Evolutionary conservation across 2,888 invertebrate species (phyloP), one percentile per base, ranked within the genome.

Genomic region (Acanthoscelides obtectus): DNA sequence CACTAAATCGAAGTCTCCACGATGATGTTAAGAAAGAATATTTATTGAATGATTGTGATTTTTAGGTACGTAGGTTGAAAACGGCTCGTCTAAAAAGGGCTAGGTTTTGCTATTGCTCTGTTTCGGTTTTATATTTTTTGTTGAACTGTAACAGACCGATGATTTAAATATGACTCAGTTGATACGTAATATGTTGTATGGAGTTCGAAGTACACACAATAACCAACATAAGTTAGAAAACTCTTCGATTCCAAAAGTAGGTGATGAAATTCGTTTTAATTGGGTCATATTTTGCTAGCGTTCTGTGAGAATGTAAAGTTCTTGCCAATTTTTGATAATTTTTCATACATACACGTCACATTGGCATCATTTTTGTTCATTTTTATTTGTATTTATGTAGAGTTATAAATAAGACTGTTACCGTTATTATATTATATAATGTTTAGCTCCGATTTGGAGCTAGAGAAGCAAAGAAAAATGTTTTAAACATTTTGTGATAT

Each of bases 371-470:
- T 80, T 81, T 79, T 78, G 78, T 74, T 71, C 72, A 66, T 67
- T 78, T 79, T 77, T 78, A 79, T 81, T 73, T 78, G 79, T 78
- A 77, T 80, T 79, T 83, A 83, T 83, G 82, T 82, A 82, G 83
- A 83, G 82, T 83, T 84, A 81, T 81, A 77, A 82, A 78, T 83
- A 86, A 86, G 87, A 86, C 87, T 86, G 86, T 86, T 86, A 86
- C 86, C 86, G 85, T 82, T 83, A 83, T 82, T 81, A 81, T 81
- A 80, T 81, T 79, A 77, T 77, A 77, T 80, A 79, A 77, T 78
- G 71, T 77, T 80, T 79, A 78, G 78, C 76, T 78, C 79, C 64
- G 78, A 77, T 79, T 82, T 81, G 66, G 81, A 80, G 82, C 80
- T 81, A 80, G 79, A 78, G 79, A 82, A 82, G 82, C 82, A 81